Conservation (phyloP, 1,140 invertebrate species). For the Dolichoris vasculosae region DNA sequence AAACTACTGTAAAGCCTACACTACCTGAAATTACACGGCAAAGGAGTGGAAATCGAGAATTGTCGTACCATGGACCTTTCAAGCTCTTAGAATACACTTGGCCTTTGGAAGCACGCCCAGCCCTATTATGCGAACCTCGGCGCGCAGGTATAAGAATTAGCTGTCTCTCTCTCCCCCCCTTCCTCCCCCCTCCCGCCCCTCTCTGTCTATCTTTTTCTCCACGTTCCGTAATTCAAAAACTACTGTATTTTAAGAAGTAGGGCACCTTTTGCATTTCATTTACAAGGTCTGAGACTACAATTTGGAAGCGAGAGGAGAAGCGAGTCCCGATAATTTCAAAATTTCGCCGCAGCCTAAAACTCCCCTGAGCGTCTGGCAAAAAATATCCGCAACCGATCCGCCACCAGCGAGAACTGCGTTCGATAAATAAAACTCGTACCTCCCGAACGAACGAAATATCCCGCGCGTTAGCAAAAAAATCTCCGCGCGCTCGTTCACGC, state of each 20-base stretch:
- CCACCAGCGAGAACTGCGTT: neutral
- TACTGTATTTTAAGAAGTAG: neutral
- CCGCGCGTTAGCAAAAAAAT: conserved; percentile 5
- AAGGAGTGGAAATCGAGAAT: neutral
- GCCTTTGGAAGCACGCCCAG: conserved; percentile 1
- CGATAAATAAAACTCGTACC: conserved; percentile 35
- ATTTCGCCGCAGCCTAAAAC: neutral
- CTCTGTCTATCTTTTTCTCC: neutral
- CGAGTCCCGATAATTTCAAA: neutral
- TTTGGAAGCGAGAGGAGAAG: neutral
- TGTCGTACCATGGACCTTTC: neutral
- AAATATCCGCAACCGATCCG: neutral
- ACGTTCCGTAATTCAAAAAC: neutral
- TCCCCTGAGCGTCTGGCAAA: too few species aligned
- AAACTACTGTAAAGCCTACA: neutral
- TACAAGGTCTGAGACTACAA: neutral
- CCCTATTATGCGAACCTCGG: neutral
- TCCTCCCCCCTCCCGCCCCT: too few species aligned
- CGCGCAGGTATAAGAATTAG: conserved; percentile 16
- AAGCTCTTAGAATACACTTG: neutral
- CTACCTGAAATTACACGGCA: neutral
- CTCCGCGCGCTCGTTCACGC: neutral
- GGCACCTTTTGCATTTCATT: neutral
- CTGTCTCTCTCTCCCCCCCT: neutral
- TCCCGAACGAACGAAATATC: neutral